Base-by-base conservation (phyloP, 2,113 vertebrate genomes). In the Setophaga kirtlandii region DNA sequence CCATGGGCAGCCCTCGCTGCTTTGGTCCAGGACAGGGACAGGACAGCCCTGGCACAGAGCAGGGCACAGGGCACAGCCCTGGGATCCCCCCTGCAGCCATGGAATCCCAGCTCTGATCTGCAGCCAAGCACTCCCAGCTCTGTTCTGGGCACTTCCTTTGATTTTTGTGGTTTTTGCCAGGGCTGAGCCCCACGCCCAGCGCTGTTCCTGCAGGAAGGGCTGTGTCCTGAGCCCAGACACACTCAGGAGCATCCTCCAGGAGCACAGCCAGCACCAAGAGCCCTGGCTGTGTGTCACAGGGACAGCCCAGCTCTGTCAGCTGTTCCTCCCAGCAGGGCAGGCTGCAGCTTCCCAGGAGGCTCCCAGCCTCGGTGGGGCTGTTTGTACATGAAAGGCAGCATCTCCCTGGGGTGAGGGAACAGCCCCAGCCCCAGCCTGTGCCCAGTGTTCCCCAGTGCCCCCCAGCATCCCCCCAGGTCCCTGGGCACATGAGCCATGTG, bases 121-220 rank as follows among this genome's bases (percentile, higher is more conserved):
- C 21, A 27, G 49, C 47, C 47, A 13, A 12, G 47, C 47, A n/a
- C 39, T n/a, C 55, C 62, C 71, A 39, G 91, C 76, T 50, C 62
- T 8, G 39, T 8, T 64, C 59, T 53, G 37, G 59, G 15, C 70
- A 64, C 80, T 94, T 89, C 84, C 96, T 87, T 35, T 1, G 3
- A 69, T 83, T 96, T 44, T 83, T 12, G 84, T 63, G 24, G 37
- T 11, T 9, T 50, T 27, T 8, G 15, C 12, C 44, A 37, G 37
- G 37, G 37, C 37, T 37, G 37, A 56, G 82, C 46, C 85, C 53
- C 83, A 79, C 86, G 4, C 70, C 86, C 65, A 31, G 22, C 0
- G 11, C 70, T 31, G 30, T 11, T 94, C 91, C 93, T 23, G 83
- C 42, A 93, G 93, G 86, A 90, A 93, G 93, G 91, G 93, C 91